Base-by-base conservation (phyloP, 2,113 vertebrate genomes). In the Lophotis ruficrista region DNA sequence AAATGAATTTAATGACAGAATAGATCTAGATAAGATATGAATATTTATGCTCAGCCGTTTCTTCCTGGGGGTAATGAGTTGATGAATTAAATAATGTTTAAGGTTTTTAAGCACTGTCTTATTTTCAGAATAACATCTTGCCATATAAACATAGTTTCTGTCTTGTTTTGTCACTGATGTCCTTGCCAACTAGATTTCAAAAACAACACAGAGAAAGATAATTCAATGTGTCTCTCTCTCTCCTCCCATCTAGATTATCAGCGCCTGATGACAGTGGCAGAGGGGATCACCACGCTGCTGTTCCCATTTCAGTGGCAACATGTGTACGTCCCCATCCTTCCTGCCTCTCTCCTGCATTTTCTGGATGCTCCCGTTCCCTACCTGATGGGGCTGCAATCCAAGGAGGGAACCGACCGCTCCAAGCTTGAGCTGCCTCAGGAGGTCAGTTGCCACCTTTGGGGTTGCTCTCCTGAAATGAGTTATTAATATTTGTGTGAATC, bases 251-350 rank as follows among this genome's bases (percentile, higher is more conserved):
- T 96, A 99, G 99, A 99, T 97, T 99, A 99, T 92, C 99, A 99
- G 91, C 98, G 98, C 50, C 96, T 99, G 97, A 99, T 99, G 99
- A 99, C 98, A 0, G 99, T 99, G 89, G 99, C 99, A 0, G 99
- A 99, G 94, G 98, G 99, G 54, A 98, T 99, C 97, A 99, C 98
- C 3, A 98, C 99, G 0, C 98, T 99, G 79, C 97, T 99, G 54
- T 99, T 99, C 98, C 99, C 99, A 0, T 99, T 99, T 97, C 99
- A 99, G 82, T 99, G 99, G 99, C 99, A 99, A 93, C 99, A 99
- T 12, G 99, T 99, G 14, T 99, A 99, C 5, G 99, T 99, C 33
- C 99, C 99, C 93, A 99, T 99, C 94, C 98, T 99, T 48, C 99
- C 99, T 30, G 98, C 99, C 3, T 99, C 99, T 18, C 97, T 99